phyloP scores from a whole-genome alignment of 2,113 vertebrate species.

The Phylloscopus trochilus region DNA sequence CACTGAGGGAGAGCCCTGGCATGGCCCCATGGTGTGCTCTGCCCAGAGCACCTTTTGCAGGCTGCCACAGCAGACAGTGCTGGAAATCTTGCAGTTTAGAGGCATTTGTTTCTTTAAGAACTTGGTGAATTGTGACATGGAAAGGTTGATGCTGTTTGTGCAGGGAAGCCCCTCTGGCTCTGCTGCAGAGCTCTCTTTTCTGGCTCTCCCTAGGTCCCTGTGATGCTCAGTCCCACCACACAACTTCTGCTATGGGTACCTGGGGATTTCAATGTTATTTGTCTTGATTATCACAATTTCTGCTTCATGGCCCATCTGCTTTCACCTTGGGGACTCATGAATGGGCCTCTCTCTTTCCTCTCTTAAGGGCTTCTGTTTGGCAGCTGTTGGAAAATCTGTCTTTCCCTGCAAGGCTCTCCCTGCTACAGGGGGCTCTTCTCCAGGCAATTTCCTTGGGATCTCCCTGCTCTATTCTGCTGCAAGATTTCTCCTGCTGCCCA shows the following conservation, averaged over 20 bases:
- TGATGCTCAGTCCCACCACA: background rate
- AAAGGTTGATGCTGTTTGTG: background rate
- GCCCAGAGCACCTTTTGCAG: background rate
- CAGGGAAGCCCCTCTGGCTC: background rate
- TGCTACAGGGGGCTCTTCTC: background rate
- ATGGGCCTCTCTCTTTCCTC: background rate
- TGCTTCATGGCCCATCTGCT: background rate
- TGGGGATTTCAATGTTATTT: background rate
- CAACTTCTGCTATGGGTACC: background rate
- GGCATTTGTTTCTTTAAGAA: background rate
- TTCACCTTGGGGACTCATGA: background rate
- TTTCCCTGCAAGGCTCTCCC: background rate
- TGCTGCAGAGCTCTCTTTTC: background rate
- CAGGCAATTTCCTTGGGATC: background rate
- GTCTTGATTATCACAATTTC: background rate
- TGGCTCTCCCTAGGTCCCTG: background rate
- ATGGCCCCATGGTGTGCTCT: background rate
- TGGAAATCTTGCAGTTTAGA: background rate
- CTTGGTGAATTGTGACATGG: background rate
- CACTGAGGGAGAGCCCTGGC: background rate
- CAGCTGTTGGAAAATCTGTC: background rate
- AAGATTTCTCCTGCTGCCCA: background rate
- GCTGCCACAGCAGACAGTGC: background rate
- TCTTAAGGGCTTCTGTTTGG: background rate
- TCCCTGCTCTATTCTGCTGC: background rate